A percentile compares a stretch with the other conserved stretches of the same genome.
Conservation (phyloP, 2,797 vertebrate genomes). For the Halcyon badia region DNA sequence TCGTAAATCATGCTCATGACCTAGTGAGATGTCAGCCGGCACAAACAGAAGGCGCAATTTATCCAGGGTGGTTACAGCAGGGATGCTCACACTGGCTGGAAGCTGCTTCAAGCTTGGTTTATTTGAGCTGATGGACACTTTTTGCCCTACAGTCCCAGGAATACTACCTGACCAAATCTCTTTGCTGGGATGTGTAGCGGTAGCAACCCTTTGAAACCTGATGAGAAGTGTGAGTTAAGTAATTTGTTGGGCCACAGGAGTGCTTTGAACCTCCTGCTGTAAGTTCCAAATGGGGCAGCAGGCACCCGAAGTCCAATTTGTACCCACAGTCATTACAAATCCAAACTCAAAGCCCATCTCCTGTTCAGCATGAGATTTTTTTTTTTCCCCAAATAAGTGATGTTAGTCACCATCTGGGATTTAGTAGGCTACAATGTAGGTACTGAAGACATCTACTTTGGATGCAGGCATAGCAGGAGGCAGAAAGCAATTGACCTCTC, state of each 20-base stretch:
- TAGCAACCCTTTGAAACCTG: constrained; percentile 81
- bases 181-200: constrained; percentile 48
- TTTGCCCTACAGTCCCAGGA: constrained; percentile 37
- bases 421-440: neutral
- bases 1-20: constrained; percentile 93
- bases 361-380: neutral
- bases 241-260: neutral
- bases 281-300: neutral
- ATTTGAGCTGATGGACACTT: constrained; percentile 7
- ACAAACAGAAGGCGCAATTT: constrained; percentile 85
- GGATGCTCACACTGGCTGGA: constrained; percentile 76
- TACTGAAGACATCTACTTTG: neutral
- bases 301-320: neutral
- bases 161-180: constrained; percentile 60
- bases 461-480: neutral
- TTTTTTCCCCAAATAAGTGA: neutral
- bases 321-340: neutral
- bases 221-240: constrained; percentile 60
- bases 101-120: constrained; percentile 63
- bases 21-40: constrained; percentile 84
- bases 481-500: neutral
- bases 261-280: neutral
- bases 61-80: constrained; percentile 78
- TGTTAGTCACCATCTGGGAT: neutral
- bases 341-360: neutral